A percentile compares a stretch with the other conserved stretches of the same genome.
These are phyloP conservation scores for Bothrops jararaca DNA, from an alignment of 2,113 vertebrate species.

Conservation along the genomic window DNA sequence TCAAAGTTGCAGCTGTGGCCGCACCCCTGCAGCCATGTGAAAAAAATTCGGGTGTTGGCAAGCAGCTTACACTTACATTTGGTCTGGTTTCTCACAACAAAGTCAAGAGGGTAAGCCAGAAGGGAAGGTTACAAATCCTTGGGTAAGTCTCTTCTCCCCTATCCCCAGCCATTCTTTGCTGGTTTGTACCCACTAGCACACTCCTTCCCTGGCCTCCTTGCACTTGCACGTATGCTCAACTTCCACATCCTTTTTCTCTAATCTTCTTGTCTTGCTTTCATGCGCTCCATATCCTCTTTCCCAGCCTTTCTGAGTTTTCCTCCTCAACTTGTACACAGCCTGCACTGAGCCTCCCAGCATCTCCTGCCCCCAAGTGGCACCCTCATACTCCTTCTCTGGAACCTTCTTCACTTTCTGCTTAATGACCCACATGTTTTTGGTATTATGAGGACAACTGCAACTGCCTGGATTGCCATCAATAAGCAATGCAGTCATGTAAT, in stretches of 20 bases:
- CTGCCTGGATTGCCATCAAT: too few relatives aligned
- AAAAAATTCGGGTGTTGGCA: background rate
- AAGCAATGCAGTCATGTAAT: background rate
- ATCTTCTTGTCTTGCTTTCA: background rate
- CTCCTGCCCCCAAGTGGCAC: background rate
- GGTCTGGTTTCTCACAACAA: background rate
- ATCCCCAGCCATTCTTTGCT: background rate
- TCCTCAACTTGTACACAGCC: background rate
- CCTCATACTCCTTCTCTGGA: background rate
- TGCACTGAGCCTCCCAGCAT: background rate
- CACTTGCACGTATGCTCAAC: too few relatives aligned
- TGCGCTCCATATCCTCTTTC: background rate
- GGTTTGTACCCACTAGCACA: background rate
- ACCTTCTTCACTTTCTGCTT: background rate
- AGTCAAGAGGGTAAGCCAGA: background rate
- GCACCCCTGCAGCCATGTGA: background rate
- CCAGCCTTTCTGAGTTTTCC: background rate
- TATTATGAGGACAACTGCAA: too few relatives aligned
- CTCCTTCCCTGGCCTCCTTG: background rate
- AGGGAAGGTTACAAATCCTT: background rate
- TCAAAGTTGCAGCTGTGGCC: background rate
- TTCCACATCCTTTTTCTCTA: background rate
- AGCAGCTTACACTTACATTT: background rate
- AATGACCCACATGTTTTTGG: background rate
- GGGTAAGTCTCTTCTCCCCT: background rate